Conservation (phyloP, 2,113 vertebrate genomes). For the Pollachius pollachius region DNA sequence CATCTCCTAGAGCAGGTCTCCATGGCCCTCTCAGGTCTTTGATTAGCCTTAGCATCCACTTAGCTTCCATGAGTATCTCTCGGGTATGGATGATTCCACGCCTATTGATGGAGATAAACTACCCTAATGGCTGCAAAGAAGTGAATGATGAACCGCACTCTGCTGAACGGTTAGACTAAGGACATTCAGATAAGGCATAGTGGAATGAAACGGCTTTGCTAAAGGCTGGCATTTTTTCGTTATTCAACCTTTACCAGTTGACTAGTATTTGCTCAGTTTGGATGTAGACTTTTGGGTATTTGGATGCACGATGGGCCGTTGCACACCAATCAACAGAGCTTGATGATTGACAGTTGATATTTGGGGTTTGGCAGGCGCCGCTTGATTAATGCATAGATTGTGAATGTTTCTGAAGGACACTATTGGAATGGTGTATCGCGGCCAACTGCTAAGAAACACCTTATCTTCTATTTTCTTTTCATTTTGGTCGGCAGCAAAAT, state of each 20-base stretch:
- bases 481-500: too few species aligned
- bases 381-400: too few species aligned
- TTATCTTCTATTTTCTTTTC: too few species aligned
- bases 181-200: slow-evolving; percentile 3
- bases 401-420: too few species aligned
- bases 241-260: neutral
- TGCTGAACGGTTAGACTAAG: slow-evolving; percentile 4
- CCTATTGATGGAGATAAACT: slow-evolving; percentile 45
- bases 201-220: neutral
- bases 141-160: slow-evolving; percentile 20
- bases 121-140: slow-evolving; percentile 44
- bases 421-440: too few species aligned
- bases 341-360: too few species aligned
- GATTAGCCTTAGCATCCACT: slow-evolving; percentile 60
- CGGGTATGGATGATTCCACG: slow-evolving; percentile 40
- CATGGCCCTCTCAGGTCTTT: slow-evolving; percentile 40
- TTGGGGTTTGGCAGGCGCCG: too few species aligned
- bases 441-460: too few species aligned
- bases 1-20: slow-evolving; percentile 32
- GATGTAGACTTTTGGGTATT: too few species aligned
- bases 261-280: too few species aligned
- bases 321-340: too few species aligned
- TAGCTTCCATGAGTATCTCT: slow-evolving; percentile 44
- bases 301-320: too few species aligned
- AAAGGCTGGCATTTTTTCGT: neutral